Evolutionary conservation across 2,888 invertebrate species (phyloP).

Genomic region (Dryococelus australis): DNA sequence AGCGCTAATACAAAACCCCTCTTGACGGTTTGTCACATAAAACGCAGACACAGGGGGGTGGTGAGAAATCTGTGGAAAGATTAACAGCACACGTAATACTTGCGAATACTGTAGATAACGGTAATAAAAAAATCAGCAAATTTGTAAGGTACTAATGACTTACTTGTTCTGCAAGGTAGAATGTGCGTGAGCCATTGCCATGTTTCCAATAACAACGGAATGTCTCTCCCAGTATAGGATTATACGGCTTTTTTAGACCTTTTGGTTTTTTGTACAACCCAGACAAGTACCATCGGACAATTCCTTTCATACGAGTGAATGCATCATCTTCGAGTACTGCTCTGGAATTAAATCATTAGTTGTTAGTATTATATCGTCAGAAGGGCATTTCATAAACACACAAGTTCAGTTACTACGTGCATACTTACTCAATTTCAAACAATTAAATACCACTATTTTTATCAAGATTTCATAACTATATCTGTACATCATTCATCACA

Average conservation of each 20-base stretch:
- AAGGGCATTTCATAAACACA: no score
- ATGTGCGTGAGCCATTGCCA: slow-evolving; percentile 81
- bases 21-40: slow-evolving; percentile 91
- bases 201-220: slow-evolving; percentile 93
- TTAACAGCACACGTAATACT: not conserved
- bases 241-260: slow-evolving; percentile 95
- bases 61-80: slow-evolving; percentile 75
- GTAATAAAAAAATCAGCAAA: slow-evolving; percentile 18
- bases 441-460: not conserved
- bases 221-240: slow-evolving; percentile 91
- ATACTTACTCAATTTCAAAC: slow-evolving; percentile 24
- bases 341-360: slow-evolving; percentile 60
- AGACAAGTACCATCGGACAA: slow-evolving; percentile 91
- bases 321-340: slow-evolving; percentile 87
- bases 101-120: not conserved
- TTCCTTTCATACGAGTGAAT: slow-evolving; percentile 85
- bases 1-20: slow-evolving; percentile 90
- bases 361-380: not conserved
- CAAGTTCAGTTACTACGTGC: no score
- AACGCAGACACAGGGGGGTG: slow-evolving; percentile 95
- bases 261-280: slow-evolving; percentile 94
- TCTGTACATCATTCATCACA: no score
- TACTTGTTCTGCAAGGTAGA: slow-evolving; percentile 93
- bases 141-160: not conserved
- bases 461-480: no score